Percentiles rank a stretch among this genome's conserved stretches.
Conservation (phyloP, 2,113 vertebrate genomes). For the Carassius gibelio region DNA sequence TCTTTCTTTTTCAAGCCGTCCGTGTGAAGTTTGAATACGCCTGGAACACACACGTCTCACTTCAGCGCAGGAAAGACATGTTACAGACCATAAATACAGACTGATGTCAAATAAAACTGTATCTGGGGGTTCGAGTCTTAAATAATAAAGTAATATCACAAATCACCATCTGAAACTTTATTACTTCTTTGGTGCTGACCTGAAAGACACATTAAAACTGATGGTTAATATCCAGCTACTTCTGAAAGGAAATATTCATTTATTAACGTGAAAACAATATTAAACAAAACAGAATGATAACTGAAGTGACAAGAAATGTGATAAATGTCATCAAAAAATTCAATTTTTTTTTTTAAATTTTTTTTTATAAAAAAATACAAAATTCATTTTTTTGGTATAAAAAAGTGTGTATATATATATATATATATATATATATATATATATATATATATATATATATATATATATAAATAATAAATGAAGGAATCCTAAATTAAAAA, state of each 20-base stretch:
- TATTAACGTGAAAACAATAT: not conserved
- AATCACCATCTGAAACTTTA: conserved; percentile 99
- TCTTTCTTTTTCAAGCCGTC: conserved; percentile 99
- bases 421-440: too few species aligned
- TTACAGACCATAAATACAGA: not conserved
- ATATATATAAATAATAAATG: too few species aligned
- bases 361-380: too few species aligned
- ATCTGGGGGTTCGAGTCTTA: too few species aligned
- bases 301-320: too few species aligned
- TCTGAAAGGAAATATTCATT: not conserved
- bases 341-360: too few species aligned
- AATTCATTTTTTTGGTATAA: too few species aligned
- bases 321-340: too few species aligned
- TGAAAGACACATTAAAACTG: conserved; percentile 63
- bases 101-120: not conserved
- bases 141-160: not conserved
- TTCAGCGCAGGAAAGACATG: too few species aligned
- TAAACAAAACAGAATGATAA: not conserved
- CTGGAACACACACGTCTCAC: conserved; percentile 64
- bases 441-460: too few species aligned
- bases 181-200: conserved; percentile 98
- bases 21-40: conserved; percentile 99
- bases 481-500: too few species aligned
- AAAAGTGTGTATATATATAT: too few species aligned
- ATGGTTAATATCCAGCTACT: not conserved